Base-by-base conservation (phyloP, 2,888 invertebrate species). In the Phengaris arion region DNA sequence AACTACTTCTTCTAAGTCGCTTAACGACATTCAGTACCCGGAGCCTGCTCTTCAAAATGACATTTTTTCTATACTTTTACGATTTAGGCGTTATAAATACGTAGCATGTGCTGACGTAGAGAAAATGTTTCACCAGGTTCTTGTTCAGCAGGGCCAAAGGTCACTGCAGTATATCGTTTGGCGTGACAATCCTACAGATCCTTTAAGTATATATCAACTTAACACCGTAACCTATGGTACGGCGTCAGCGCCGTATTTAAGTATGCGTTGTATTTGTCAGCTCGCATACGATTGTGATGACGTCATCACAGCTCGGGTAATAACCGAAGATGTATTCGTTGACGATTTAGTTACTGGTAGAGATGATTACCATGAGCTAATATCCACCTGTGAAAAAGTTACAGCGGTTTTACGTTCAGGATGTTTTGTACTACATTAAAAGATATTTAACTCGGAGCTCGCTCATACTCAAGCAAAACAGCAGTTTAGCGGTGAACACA, bases 391-490 rank as follows among this genome's bases (percentile, higher is more conserved):
- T 52, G 13, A 76, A 15, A n/a, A 72, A 10, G 74, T 75, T 2
- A 12, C 55, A 7, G 46, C 45, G 4, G 22, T 68, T 7, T 75
- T 78, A 64, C 52, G 74, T 51, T 48, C 64, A 3, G 79, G 74
- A 0, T 76, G 78, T 57, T 78, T 79, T 70, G 73, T 73, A 12
- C 57, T 79, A 15, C 75, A 77, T 0, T 77, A 78, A 64, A 74
- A 75, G 76, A 51, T n/a, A n/a, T n/a, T n/a, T 74, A 0, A 75
- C 70, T 68, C 64, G 76, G n/a, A 46, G 54, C 9, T 57, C 7
- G 12, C 45, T 12, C 51, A 22, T 0, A 12, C 48, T 52, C 15
- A 46, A 13, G 7, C 5, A 5, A 55, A 13, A n/a, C 6, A 55
- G 13, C n/a, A 54, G 54, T 54, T 54, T n/a, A n/a, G n/a, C n/a